Evolutionary conservation across 2,888 invertebrate species (phyloP), one percentile per base, ranked within the genome.

Genomic region (Acrobasis repandana): DNA sequence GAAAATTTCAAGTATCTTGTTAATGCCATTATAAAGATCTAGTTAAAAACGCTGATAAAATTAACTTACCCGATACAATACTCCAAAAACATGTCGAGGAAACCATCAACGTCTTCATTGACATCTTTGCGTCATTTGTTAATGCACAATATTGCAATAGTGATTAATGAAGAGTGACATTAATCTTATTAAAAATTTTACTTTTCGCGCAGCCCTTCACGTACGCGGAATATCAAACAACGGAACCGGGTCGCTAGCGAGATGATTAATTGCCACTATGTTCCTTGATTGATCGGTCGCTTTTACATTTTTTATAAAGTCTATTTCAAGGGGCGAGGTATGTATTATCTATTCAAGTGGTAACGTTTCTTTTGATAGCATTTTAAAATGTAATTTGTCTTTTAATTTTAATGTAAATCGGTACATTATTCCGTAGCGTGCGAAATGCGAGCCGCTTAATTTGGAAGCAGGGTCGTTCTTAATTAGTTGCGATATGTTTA

Each of bases 361-460:
- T 77, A 81, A 78, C 69, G 69, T 79, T 71, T 74, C 77, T 76
- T 74, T 70, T 72, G 66, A 74, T 72, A 78, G 76, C 82, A 79
- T 80, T 86, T 90, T 88, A 88, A 87, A 86, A 83, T 73, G 63
- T 71, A 77, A 88, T 90, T 88, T 84, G 83, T 89, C 85, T 88
- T 74, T 66, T 73, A 72, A 76, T 82, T 82, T 77, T 80, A 76
- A 85, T 86, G 80, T 68, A 75, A 78, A 79, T 76, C 18, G 3
- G 38, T 38, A 64, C 63, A 61, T 64, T 60, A 68, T 68, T 67
- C 62, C 61, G 63, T 81, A 79, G 78, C 85, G 86, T 88, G 87
- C 76, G 86, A 89, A 85, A 38, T 20, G 18, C 10, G 14, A 54
- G 34, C 9, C 10, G 50, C 28, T 20, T 50, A 3, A 36, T 52